phyloP scores from a whole-genome alignment of 2,113 vertebrate species.

The Dolichallabes microphthalmus region DNA sequence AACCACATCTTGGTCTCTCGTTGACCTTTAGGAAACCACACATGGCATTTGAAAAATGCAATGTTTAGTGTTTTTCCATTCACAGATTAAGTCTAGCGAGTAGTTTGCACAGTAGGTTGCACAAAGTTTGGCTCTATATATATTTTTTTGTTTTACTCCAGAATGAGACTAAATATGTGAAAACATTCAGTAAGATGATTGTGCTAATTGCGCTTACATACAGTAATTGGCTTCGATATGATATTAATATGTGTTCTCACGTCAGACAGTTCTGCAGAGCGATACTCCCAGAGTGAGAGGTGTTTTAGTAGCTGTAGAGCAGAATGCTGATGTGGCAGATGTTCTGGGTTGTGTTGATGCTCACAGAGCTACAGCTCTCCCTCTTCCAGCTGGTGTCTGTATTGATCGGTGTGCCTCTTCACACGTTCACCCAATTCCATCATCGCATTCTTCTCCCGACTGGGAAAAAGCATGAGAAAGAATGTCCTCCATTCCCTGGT shows the following conservation, averaged over 20 bases:
- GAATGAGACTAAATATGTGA: constrained; percentile 1
- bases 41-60: constrained; percentile 21
- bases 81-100: background rate
- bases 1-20: background rate
- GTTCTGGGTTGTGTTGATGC: constrained; percentile 24
- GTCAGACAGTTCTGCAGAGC: constrained; percentile 11
- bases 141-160: background rate
- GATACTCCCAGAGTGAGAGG: constrained; percentile 17
- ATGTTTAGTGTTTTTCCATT: constrained; percentile 17
- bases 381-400: background rate
- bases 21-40: constrained; percentile 10
- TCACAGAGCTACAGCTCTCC: constrained; percentile 13
- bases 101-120: background rate
- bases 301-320: constrained; percentile 14
- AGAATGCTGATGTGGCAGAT: constrained; percentile 24
- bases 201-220: background rate
- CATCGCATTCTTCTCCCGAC: background rate
- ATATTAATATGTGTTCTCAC: constrained; percentile 31
- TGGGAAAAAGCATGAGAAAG: background rate
- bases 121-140: background rate
- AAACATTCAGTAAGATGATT: background rate
- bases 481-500: background rate
- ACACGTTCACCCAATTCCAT: background rate
- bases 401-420: background rate
- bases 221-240: background rate